phyloP scores from a whole-genome alignment of 1,140 invertebrate genomes.

The Drosophila dunni region DNA sequence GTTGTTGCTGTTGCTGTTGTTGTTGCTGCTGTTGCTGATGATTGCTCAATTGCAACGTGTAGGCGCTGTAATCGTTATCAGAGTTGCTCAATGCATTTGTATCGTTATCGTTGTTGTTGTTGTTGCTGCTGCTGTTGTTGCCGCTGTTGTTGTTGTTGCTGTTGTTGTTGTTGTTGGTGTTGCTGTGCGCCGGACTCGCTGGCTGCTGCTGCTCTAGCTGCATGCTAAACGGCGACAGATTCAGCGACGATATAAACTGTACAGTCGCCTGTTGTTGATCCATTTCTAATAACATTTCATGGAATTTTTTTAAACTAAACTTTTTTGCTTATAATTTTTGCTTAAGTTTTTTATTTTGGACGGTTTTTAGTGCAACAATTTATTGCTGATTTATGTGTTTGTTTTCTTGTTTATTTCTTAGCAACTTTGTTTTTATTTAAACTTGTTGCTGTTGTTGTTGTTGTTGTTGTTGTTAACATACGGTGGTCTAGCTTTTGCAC shows the following conservation, averaged over 20 bases:
- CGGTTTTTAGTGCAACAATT: constrained; percentile 35
- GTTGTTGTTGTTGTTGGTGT: constrained; percentile 84
- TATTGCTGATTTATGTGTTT: constrained; percentile 28
- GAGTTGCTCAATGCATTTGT: constrained; percentile 59
- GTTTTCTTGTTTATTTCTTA: constrained; percentile 18
- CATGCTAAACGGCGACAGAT: constrained; percentile 92
- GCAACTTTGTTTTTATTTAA: constrained; percentile 28
- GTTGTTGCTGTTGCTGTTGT: constrained; percentile 59
- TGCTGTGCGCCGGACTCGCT: constrained; percentile 86
- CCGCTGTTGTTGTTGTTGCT: constrained; percentile 84
- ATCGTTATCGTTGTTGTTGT: constrained; percentile 66
- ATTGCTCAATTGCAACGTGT: constrained; percentile 70
- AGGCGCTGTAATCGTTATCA: constrained; percentile 74
- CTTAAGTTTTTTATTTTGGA: constrained; percentile 42
- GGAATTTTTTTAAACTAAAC: constrained; percentile 41
- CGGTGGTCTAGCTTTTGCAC: constrained; percentile 73
- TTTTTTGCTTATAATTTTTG: constrained; percentile 17
- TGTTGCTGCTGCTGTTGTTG: constrained; percentile 40
- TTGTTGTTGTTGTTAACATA: constrained; percentile 39
- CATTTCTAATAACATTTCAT: constrained; percentile 92
- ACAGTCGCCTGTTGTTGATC: constrained; percentile 90
- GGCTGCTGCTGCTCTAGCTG: constrained; percentile 89
- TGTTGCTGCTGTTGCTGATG: constrained; percentile 70
- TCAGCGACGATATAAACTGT: constrained; percentile 92
- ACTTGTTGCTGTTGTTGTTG: constrained; percentile 23